Evolutionary conservation across 2,888 invertebrate species (phyloP), one percentile per base, ranked within the genome.

Genomic region (Spialia ferax): DNA sequence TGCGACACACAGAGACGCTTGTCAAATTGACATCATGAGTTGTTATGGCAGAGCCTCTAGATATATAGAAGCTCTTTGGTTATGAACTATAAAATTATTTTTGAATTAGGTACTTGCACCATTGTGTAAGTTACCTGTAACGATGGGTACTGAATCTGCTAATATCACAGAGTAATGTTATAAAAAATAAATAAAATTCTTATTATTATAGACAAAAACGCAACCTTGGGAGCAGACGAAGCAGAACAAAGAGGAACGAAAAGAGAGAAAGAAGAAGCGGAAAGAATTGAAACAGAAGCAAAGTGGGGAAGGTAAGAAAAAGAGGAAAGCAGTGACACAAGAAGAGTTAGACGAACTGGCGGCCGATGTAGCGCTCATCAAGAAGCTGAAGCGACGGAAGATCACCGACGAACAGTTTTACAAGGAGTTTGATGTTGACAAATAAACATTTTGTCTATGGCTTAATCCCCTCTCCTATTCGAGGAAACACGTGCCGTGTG

Each of bases 341-440:
- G 96, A 97, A 73, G 97, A 98, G 78, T 81, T 97, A 26, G 95
- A 95, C 32, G 97, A 98, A 79, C 79, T 98, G 57, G 96, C 96
- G 7, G 96, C 95, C 64, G 98, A 99, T 82, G 95, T 97, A 59
- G 95, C 97, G 6, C 91, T 98, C 23, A 95, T 98, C 70, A 99
- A 98, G 84, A 98, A 97, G 78, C 89, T 98, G 0, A 98, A 98
- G 84, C 97, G 96, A 79, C 96, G 97, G 76, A 98, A 98, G 85
- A 96, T 96, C 29, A 94, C 94, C 0, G 91, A 95, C 63, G 95
- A 96, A 72, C 95, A 96, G 76, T 96, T 95, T 76, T 95, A 96
- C 73, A 89, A 95, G 74, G 92, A 95, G 73, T 96, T 96, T 82
- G 95, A 95, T 69, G 80, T 86, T 5, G 83, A 86, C 18, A 81